Percentiles rank a stretch among this genome's conserved stretches.
Evolutionary conservation across 2,797 vertebrate species (phyloP).

Genomic region (Syngnathus acus): DNA sequence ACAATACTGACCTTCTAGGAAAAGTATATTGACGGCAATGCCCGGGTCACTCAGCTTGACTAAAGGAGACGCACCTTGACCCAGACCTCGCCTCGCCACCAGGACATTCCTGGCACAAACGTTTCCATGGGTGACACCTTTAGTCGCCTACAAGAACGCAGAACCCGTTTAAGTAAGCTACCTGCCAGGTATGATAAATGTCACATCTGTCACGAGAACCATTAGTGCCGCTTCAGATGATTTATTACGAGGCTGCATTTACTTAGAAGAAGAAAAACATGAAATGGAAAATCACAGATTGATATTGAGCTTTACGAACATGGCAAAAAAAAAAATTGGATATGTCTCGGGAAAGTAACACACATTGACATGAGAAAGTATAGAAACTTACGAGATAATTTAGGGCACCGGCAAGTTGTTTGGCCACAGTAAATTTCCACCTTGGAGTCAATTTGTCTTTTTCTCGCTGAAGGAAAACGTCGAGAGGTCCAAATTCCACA

Average conservation of each 20-base stretch:
- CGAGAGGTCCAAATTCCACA: conserved; percentile 86
- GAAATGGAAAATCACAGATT: too few species aligned
- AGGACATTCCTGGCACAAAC: conserved; percentile 91
- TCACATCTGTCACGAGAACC: neutral
- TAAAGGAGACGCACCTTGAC: conserved; percentile 73
- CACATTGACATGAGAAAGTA: neutral
- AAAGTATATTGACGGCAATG: conserved; percentile 76
- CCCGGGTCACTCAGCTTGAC: conserved; percentile 92
- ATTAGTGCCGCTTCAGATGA: neutral
- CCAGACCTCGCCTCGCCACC: conserved; percentile 78
- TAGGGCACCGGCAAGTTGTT: conserved; percentile 86
- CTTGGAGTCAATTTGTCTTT: conserved; percentile 67
- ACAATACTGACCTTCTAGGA: conserved; percentile 74
- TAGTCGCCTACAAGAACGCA: conserved; percentile 74
- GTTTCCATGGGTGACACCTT: conserved; percentile 83
- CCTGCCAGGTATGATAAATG: neutral
- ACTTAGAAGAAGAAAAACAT: too few species aligned
- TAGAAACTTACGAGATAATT: conserved; percentile 80
- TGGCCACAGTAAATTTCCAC: conserved; percentile 88
- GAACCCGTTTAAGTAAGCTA: neutral
- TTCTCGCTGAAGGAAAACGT: conserved; percentile 81
- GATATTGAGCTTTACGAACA: too few species aligned
- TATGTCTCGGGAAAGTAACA: neutral
- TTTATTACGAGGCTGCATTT: neutral
- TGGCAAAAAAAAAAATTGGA: too few species aligned